Percentiles rank a stretch among this genome's conserved stretches.
Evolutionary conservation across 2,797 vertebrate species (phyloP).

Genomic region (Manis pentadactyla): DNA sequence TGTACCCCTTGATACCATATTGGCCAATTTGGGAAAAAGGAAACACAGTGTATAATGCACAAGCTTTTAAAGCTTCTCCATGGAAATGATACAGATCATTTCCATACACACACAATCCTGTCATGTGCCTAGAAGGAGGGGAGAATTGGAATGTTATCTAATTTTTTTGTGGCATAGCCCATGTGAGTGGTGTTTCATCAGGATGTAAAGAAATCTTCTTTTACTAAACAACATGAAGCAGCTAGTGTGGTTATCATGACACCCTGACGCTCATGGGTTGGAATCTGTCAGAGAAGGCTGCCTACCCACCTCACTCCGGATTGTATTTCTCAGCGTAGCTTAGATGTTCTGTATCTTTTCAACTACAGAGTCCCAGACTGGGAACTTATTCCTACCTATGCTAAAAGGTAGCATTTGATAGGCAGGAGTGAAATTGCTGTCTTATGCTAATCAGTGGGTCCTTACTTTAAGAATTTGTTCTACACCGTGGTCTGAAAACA

Average conservation of each 20-base stretch:
- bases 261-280: neutral
- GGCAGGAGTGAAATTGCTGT: neutral
- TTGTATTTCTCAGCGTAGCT: neutral
- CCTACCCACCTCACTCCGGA: neutral
- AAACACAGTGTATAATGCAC: neutral
- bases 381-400: neutral
- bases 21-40: neutral
- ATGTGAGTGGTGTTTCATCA: neutral
- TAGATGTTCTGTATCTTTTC: neutral
- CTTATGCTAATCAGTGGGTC: neutral
- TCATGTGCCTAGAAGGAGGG: neutral
- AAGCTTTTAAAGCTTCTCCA: neutral
- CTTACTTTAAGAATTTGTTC: neutral
- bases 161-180: neutral
- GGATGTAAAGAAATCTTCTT: neutral
- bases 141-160: neutral
- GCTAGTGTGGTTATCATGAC: neutral
- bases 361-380: neutral
- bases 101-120: neutral
- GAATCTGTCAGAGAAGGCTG: neutral
- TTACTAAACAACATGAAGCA: neutral
- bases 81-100: neutral
- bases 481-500: neutral
- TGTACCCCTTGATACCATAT: neutral
- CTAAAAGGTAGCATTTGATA: constrained; percentile 29